Evolutionary conservation across 2,888 invertebrate genomes (phyloP).

Genomic region (Platycheirus albimanus): DNA sequence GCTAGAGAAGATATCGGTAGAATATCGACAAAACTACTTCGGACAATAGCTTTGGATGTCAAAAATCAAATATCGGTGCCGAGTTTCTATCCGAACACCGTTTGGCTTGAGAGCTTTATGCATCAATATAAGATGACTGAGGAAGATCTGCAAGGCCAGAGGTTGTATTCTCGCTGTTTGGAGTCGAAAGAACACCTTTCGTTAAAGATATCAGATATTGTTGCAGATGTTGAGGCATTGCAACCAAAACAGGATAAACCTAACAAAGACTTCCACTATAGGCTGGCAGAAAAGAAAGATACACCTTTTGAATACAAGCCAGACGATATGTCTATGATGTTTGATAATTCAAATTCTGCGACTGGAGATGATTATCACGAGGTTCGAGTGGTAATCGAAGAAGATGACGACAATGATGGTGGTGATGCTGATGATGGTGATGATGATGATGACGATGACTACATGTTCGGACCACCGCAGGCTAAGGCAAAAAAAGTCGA

Average conservation of each 20-base stretch:
- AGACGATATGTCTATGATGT: slow-evolving; percentile 41
- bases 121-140: slow-evolving; percentile 71
- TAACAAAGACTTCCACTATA: slow-evolving; percentile 6
- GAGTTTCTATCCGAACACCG: slow-evolving; percentile 76
- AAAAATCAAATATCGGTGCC: slow-evolving; percentile 77
- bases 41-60: slow-evolving; percentile 76
- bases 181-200: slow-evolving; percentile 75
- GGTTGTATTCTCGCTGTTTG: slow-evolving; percentile 65
- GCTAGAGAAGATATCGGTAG: slow-evolving; percentile 74
- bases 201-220: slow-evolving; percentile 76
- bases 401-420: slow-evolving; percentile 70
- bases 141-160: slow-evolving; percentile 72
- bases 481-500: slow-evolving; percentile 29
- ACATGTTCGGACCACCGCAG: no score
- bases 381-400: slow-evolving; percentile 36
- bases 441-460: no score
- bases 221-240: slow-evolving; percentile 74
- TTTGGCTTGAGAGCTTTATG: slow-evolving; percentile 77
- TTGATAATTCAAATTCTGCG: slow-evolving; percentile 40
- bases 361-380: slow-evolving; percentile 44
- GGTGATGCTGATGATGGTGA: background rate
- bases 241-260: background rate
- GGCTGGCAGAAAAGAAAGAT: background rate
- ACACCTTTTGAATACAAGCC: slow-evolving; percentile 42
- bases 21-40: slow-evolving; percentile 62